Evolutionary conservation across 2,797 vertebrate genomes (phyloP).

Genomic region (Avahi laniger): DNA sequence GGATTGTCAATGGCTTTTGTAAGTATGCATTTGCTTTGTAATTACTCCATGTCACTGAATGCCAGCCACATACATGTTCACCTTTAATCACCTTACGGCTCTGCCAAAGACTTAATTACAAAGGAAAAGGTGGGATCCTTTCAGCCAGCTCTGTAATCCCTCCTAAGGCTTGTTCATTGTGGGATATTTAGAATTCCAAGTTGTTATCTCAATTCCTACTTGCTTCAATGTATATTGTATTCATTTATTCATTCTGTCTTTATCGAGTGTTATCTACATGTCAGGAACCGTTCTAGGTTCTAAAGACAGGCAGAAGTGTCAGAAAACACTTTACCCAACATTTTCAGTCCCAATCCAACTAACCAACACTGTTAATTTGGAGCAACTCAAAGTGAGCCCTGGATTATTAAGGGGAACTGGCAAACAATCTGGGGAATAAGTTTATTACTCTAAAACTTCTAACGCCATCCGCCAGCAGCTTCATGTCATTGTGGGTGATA

Average conservation of each 20-base stretch:
- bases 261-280: background rate
- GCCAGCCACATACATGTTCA: background rate
- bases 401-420: background rate
- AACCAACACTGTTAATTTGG: background rate
- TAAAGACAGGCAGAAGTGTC: background rate
- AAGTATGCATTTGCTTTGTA: conserved; percentile 62
- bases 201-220: background rate
- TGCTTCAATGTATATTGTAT: background rate
- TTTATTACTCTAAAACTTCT: conserved; percentile 22
- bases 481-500: background rate
- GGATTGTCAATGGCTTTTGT: conserved; percentile 44
- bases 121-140: conserved; percentile 29
- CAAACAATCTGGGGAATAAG: background rate
- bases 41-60: conserved; percentile 40
- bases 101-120: conserved; percentile 46
- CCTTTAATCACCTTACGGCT: conserved; percentile 23
- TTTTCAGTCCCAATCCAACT: background rate
- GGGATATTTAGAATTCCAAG: conserved; percentile 10
- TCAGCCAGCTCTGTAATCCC: background rate
- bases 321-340: background rate
- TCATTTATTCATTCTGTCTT: background rate
- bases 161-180: background rate
- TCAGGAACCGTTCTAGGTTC: background rate
- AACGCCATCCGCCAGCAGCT: background rate
- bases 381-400: background rate